Base-by-base conservation (phyloP, 2,797 vertebrate genomes). In the Rhabdomys pumilio region DNA sequence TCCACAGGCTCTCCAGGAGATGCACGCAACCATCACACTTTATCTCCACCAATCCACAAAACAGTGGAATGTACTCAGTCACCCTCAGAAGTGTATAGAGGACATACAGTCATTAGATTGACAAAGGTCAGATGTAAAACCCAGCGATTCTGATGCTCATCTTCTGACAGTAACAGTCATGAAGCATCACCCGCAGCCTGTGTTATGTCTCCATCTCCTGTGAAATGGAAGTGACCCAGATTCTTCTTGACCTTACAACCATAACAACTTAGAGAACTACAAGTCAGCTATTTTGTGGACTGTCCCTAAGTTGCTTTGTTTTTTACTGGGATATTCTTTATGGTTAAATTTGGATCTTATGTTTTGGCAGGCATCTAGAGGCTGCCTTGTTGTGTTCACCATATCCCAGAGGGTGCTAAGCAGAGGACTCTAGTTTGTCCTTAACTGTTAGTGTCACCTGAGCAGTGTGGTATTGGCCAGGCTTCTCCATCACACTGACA, bases 291-390 rank as follows among this genome's bases (percentile, higher is more conserved):
- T 26, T 88, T 85, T 93, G 11, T 17, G 88, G 73, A 76, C 31
- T 90, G 29, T 59, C 44, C 34, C 59, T 81, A 81, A 88, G 31
- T 29, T 44, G 50, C 53, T 72, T 82, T 47, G 29, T 55, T 89
- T 77, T 57, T 8, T 73, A 31, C 47, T 80, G 24, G 59, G 73
- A 80, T 57, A 22, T 55, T 88, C 38, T 47, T 95, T 79, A 67
- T 61, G 41, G 84, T 90, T 95, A n/a, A 41, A 94, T 93, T 94
- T 57, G 59, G 19, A 34, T 83, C 92, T 89, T 19, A 31, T 75
- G 59, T 95, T 80, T 96, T 50, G 61, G 22, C 14, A 93, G 81
- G 47, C 87, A 84, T 76, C 57, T 55, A 22, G 9, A 26, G 17
- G 24, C 75, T 61, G n/a, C 31, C 72, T 10, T 73, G 20, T 14